These are phyloP conservation scores for Acanthopagrus latus DNA, from an alignment of 2,797 vertebrate genomes.

Conservation along the genomic window DNA sequence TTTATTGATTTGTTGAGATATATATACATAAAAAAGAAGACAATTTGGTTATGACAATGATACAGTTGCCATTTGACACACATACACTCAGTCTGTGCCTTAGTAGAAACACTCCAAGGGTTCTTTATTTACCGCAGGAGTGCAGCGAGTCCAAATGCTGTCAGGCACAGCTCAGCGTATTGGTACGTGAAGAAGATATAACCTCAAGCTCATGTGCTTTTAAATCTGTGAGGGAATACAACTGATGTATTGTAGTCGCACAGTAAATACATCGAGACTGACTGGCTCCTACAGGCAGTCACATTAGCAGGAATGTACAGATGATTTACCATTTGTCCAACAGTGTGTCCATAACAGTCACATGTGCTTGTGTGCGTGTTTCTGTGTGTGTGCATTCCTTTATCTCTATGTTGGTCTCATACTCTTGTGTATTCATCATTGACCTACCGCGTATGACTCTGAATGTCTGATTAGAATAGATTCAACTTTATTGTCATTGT, in stretches of 20 bases:
- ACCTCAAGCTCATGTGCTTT: conserved; percentile 15
- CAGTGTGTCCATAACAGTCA: neutral
- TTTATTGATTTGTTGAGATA: too few relatives aligned
- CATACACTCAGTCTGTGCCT: neutral
- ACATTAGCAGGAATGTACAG: conserved; percentile 24
- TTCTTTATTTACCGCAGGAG: neutral
- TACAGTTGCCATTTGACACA: neutral
- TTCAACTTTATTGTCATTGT: too few relatives aligned
- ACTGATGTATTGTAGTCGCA: conserved; percentile 8
- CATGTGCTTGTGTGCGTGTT: neutral
- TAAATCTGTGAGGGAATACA: conserved; percentile 17
- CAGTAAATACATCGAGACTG: conserved; percentile 27
- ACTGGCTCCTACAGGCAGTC: conserved; percentile 10
- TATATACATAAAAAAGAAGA: too few relatives aligned
- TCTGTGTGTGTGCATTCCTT: conserved; percentile 6
- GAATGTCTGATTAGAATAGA: neutral
- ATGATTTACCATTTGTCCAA: conserved; percentile 9
- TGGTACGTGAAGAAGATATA: neutral
- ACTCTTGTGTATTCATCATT: conserved; percentile 7
- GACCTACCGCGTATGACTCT: conserved; percentile 7
- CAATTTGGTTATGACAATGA: too few relatives aligned
- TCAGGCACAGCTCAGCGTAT: neutral
- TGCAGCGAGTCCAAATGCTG: neutral
- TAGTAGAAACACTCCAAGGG: neutral
- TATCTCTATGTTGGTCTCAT: conserved; percentile 13